Evolutionary conservation across 35 echinoderm and acorn worm genomes (phyloP), one percentile per base, ranked within the genome.

Genomic region (Heliocidaris erythrogramma): DNA sequence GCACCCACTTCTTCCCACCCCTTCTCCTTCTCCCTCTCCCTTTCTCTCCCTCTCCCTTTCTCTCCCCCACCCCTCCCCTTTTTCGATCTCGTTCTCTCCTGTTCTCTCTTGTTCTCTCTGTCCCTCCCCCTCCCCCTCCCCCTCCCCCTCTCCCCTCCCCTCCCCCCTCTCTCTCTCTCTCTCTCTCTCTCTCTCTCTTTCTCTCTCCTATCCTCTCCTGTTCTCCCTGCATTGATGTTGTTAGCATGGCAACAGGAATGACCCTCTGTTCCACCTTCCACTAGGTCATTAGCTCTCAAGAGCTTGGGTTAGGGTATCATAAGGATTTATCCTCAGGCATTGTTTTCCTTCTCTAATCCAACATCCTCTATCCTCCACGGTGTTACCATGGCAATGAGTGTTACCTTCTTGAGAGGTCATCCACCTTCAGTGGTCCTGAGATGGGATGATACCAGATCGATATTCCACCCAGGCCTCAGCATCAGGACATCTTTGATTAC

Each of bases 301-400:
- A 78, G 65, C 65, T 18, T n/a, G 18, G 21, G 65, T n/a, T 78
- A 78, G 65, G 65, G 65, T 78, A 78, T 78, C 65, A 78, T 78
- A 78, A 78, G 65, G 65, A 78, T 78, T n/a, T 78, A 78, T 78
- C 65, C 65, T 78, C 65, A n/a, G 65, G 65, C 65, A 78, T 78
- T 78, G 65, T 78, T 78, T 78, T 78, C 65, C 65, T 24, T 27
- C 65, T 78, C 65, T 78, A 78, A 78, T 78, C 65, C 65, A 5
- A 18, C 65, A 21, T 78, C 65, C 65, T 78, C 18, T n/a, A n/a
- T 78, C 65, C 65, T 78, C 65, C 65, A 78, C n/a, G 65, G 65
- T 78, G 65, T 78, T 78, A 78, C 65, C 65, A 78, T 78, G 65
- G 65, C 21, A 78, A 78, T 24, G 0, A 78, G 65, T 78, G 21